Conservation (phyloP, 2,888 invertebrate genomes). For the Drosophila falleni region DNA sequence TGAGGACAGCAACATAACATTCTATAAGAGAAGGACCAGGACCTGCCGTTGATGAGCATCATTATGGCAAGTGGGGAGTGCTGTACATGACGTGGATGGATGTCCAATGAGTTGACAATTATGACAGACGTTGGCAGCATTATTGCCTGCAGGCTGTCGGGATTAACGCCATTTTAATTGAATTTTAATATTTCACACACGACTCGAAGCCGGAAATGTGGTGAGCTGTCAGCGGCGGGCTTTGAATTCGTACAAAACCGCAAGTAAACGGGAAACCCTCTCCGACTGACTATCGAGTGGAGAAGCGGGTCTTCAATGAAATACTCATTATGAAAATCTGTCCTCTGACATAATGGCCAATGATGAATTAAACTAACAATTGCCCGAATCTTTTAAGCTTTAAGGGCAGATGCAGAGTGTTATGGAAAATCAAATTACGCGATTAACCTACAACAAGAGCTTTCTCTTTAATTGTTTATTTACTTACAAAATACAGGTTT, state of each 20-base stretch:
- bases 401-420: conserved; percentile 12
- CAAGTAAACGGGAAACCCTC: conserved; percentile 69
- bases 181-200: conserved; percentile 83
- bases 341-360: conserved; percentile 63
- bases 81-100: conserved; percentile 66
- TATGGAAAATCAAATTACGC: not conserved
- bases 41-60: conserved; percentile 69
- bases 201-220: conserved; percentile 63
- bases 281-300: conserved; percentile 19
- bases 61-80: conserved; percentile 61
- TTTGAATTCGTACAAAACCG: conserved; percentile 67
- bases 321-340: conserved; percentile 76
- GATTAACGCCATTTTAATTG: conserved; percentile 84
- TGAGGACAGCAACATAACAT: conserved; percentile 19
- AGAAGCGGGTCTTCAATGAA: conserved; percentile 60
- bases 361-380: conserved; percentile 47
- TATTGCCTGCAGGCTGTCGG: conserved; percentile 64
- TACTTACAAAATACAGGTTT: not conserved
- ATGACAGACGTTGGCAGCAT: conserved; percentile 68
- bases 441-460: not conserved
- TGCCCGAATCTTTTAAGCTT: conserved; percentile 9
- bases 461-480: not conserved
- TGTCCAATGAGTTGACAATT: conserved; percentile 80
- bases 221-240: conserved; percentile 52
- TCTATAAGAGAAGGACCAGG: not conserved